phyloP scores from a whole-genome alignment of 2,113 vertebrate genomes.

The Dipodomys ordii region DNA sequence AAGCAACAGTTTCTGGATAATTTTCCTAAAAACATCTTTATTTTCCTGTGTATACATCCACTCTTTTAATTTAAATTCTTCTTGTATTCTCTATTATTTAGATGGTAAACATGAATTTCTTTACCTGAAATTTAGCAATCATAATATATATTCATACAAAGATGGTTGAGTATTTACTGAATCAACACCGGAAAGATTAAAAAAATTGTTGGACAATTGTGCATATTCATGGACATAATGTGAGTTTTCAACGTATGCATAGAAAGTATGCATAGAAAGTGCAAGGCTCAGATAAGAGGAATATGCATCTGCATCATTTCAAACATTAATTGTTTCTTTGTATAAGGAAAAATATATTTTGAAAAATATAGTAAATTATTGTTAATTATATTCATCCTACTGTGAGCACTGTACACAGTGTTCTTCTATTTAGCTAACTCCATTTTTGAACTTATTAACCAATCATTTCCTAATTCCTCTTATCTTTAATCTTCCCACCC shows the following conservation, averaged over 20 bases:
- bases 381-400: neutral
- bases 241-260: neutral
- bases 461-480: neutral
- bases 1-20: neutral
- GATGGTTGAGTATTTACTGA: neutral
- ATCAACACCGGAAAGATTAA: neutral
- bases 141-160: neutral
- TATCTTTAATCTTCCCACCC: neutral
- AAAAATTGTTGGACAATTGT: neutral
- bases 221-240: neutral
- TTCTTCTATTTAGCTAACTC: too few species aligned
- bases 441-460: too few species aligned
- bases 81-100: too few species aligned
- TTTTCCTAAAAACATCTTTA: too few species aligned
- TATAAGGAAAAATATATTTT: neutral
- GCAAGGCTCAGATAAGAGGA: neutral
- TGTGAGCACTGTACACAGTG: too few species aligned
- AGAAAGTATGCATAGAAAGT: neutral
- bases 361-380: neutral
- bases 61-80: neutral
- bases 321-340: neutral
- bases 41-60: neutral
- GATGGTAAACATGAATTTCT: too few species aligned
- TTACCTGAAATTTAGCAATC: neutral
- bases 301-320: too few species aligned